phyloP scores from a whole-genome alignment of 2,888 invertebrate genomes.

The Ernsta delagoae region DNA sequence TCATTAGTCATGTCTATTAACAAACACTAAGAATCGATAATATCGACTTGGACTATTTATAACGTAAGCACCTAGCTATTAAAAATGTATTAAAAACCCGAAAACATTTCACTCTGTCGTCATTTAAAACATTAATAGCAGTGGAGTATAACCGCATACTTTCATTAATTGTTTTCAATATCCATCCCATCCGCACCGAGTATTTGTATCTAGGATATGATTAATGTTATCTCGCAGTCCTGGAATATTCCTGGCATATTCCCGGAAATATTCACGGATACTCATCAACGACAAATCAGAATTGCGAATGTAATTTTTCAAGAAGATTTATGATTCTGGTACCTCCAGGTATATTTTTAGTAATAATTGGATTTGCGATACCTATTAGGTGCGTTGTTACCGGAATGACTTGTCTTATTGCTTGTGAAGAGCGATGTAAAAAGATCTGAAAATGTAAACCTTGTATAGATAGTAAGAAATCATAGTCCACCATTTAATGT shows the following conservation, averaged over 20 bases:
- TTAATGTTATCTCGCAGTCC: constrained; percentile 27
- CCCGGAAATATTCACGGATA: constrained; percentile 26
- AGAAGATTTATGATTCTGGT: constrained; percentile 30
- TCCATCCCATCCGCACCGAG: constrained; percentile 1
- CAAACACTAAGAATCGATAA: too few relatives aligned
- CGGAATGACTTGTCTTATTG: too few relatives aligned
- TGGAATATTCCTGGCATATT: constrained; percentile 6
- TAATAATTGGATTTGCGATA: constrained; percentile 24
- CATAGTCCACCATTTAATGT: too few relatives aligned
- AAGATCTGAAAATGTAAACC: too few relatives aligned
- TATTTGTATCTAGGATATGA: constrained; percentile 2
- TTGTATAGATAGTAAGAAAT: too few relatives aligned
- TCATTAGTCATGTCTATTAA: too few relatives aligned
- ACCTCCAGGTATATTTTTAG: neutral
- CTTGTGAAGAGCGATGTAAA: neutral
- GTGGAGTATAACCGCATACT: constrained; percentile 18
- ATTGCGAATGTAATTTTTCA: constrained; percentile 32
- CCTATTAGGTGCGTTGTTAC: neutral
- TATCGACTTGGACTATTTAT: neutral
- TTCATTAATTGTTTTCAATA: constrained; percentile 34
- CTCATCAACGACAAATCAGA: constrained; percentile 31
- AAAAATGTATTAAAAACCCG: neutral
- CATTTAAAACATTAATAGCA: constrained; percentile 12
- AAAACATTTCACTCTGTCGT: constrained; percentile 6
- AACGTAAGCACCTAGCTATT: neutral